Percentiles rank a stretch among this genome's conserved stretches.
Evolutionary conservation across 1,140 invertebrate genomes (phyloP).

Genomic region (Venustaconcha ellipsiformis): DNA sequence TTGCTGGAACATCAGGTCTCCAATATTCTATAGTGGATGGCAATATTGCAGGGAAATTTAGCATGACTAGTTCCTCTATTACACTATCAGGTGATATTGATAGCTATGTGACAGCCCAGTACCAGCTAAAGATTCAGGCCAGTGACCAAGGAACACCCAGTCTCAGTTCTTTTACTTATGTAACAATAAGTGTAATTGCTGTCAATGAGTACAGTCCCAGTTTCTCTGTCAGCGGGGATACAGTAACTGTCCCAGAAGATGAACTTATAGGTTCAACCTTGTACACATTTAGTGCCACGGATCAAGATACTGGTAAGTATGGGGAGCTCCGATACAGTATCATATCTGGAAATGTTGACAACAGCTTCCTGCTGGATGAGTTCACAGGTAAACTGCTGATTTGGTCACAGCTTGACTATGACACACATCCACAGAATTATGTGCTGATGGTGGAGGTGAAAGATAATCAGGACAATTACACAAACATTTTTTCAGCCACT

Average conservation of each 20-base stretch:
- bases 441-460: constrained; percentile 24
- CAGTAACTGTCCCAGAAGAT: constrained; percentile 36
- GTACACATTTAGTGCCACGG: constrained; percentile 26
- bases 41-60: constrained; percentile 26
- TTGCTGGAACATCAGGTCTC: constrained; percentile 13
- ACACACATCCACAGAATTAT: constrained; percentile 33
- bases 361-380: constrained; percentile 35
- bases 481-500: constrained; percentile 30
- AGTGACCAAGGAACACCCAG: constrained; percentile 35
- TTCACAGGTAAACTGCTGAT: constrained; percentile 35
- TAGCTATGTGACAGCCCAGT: constrained; percentile 14
- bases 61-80: constrained; percentile 11
- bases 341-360: constrained; percentile 16
- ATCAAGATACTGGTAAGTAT: constrained; percentile 37
- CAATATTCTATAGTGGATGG: constrained; percentile 28
- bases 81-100: constrained; percentile 24
- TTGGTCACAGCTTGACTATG: constrained; percentile 42
- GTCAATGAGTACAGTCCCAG: constrained; percentile 41
- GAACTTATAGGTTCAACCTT: constrained; percentile 5
- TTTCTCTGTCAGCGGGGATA: constrained; percentile 19
- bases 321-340: constrained; percentile 43
- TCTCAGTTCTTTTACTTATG: constrained; percentile 26
- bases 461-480: constrained; percentile 31
- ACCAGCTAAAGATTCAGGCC: constrained; percentile 29
- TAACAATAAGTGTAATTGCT: constrained; percentile 38